Evolutionary conservation across 30 jellyfish, hydroid and myxozoan genomes (phyloP), one percentile per base, ranked within the genome.

Genomic region (Aurelia sp.): DNA sequence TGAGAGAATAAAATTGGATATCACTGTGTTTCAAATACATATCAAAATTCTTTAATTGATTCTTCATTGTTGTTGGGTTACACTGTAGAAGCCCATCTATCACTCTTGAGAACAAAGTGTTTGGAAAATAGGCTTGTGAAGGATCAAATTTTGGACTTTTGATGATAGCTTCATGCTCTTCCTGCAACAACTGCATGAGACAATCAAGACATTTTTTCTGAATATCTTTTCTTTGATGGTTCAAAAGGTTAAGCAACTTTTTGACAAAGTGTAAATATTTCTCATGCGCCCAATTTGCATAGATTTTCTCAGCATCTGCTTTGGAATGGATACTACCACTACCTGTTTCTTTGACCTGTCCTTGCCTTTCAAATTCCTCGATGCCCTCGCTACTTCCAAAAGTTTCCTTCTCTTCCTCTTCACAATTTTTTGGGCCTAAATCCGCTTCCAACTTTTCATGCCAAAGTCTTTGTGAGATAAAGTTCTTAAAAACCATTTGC

Each of bases 221-320:
- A 24, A 80, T 79, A 5, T 51, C 22, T 59, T 60, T 70, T 2
- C 21, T 51, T 16, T n/a, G 63, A 4, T 65, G 76, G 50, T 69
- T 52, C 18, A 62, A 59, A 18, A 58, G 72, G 31, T 22, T 61
- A 20, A 78, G 69, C 83, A 88, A 22, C 2, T 30, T 67, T 61
- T 55, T 61, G 13, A 89, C 85, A 30, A 71, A 89, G 11, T 24
- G 33, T 19, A 69, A 59, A 62, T 80, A 89, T 71, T 89, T 63
- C n/a, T 80, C 82, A 40, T 78, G 88, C 22, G 44, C 50, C 97
- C 97, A 88, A n/a, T 33, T 21, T 3, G 85, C 92, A 53, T 17
- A 88, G 1, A 76, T 48, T 63, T 75, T 86, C 72, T 86, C 95
- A 21, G 90, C 89, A 74, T 76, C 74, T 16, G 19, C 31, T 2